Percentiles rank a stretch among this genome's conserved stretches.
These are phyloP conservation scores for Oreochromis tanganicae DNA, from an alignment of 2,113 vertebrate genomes.

Conservation along the genomic window DNA sequence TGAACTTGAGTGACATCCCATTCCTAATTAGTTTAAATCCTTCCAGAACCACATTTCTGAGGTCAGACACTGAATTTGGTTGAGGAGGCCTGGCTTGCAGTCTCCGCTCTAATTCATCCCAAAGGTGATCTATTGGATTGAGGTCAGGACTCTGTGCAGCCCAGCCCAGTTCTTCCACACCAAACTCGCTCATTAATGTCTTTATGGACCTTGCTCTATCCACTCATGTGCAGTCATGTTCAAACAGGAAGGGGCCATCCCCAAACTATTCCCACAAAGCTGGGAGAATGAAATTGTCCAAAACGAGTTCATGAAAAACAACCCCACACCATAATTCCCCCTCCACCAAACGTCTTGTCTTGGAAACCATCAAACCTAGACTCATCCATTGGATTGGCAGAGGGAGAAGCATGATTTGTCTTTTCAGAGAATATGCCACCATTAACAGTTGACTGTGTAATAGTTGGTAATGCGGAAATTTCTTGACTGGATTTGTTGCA, in stretches of 20 bases:
- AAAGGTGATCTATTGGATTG: not conserved
- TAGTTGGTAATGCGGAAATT: accelerated
- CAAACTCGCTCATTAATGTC: not conserved
- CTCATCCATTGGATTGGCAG: not conserved
- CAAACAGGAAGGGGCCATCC: not conserved
- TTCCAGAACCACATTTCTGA: not conserved
- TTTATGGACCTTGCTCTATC: not conserved
- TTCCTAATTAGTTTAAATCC: not conserved
- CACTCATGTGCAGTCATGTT: not conserved
- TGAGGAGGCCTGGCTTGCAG: not conserved
- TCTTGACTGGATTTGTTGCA: not conserved
- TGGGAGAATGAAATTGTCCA: not conserved
- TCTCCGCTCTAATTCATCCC: not conserved
- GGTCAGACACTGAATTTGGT: not conserved
- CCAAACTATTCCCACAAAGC: not conserved
- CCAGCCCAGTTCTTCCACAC: not conserved
- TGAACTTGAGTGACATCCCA: not conserved
- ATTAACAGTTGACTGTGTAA: not conserved
- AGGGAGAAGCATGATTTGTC: not conserved
- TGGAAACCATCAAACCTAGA: not conserved
- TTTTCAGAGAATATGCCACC: not conserved
- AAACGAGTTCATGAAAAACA: not conserved
- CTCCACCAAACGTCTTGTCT: not conserved
- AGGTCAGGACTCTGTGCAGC: not conserved
- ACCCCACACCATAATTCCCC: not conserved